Conservation (phyloP, 2,797 vertebrate species). For the Poecilia gillii region DNA sequence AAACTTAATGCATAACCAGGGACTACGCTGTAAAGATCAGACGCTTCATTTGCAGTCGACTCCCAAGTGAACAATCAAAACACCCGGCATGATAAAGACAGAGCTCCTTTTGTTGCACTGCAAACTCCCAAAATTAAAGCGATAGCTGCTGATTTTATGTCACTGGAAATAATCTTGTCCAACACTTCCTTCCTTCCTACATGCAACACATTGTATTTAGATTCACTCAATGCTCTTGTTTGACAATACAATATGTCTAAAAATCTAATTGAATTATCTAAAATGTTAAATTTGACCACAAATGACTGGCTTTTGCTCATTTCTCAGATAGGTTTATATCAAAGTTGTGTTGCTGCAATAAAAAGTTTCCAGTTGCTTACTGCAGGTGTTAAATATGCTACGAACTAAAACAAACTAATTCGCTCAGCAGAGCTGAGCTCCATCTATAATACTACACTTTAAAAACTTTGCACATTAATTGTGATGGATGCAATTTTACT, state of each 20-base stretch:
- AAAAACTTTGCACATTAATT: neutral
- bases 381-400: neutral
- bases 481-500: neutral
- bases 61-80: neutral
- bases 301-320: neutral
- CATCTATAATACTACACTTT: neutral
- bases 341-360: neutral
- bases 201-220: neutral
- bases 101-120: neutral
- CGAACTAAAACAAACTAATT: neutral
- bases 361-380: neutral
- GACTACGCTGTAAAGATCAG: neutral
- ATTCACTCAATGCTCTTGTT: neutral
- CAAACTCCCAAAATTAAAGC: neutral
- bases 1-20: constrained; percentile 7
- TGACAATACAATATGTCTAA: neutral
- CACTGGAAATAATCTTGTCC: neutral
- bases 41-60: neutral
- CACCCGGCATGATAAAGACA: neutral
- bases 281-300: neutral
- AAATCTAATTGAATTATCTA: neutral
- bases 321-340: neutral
- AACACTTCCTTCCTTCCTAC: neutral
- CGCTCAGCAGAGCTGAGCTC: neutral
- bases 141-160: neutral